Percentiles rank a stretch among this genome's conserved stretches.
Conservation (phyloP, 1,140 invertebrate species). For the Glomeris maerens region DNA sequence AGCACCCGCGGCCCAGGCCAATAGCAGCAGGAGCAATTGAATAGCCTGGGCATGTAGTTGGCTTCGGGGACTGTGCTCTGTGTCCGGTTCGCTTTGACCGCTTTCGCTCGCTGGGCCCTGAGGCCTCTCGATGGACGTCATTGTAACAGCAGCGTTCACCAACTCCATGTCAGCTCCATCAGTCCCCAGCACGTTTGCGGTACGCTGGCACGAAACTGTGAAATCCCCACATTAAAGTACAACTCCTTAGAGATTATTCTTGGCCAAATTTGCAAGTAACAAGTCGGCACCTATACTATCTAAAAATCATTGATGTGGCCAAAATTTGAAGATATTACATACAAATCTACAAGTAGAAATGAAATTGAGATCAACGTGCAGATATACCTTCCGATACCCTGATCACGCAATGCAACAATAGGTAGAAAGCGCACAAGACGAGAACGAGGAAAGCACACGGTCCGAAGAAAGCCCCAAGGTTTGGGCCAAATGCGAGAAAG, state of each 20-base stretch:
- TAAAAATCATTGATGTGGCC: no score
- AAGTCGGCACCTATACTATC: no score
- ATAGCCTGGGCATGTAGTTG: constrained; percentile 66
- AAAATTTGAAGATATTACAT: no score
- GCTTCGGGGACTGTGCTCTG: constrained; percentile 60
- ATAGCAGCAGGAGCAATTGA: constrained; percentile 52
- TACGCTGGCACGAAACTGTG: constrained; percentile 56
- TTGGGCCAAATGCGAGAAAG: constrained; percentile 60
- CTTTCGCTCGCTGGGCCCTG: constrained; percentile 43
- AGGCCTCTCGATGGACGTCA: constrained; percentile 35
- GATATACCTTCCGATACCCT: constrained; percentile 38
- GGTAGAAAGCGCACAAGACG: constrained; percentile 53
- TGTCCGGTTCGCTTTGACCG: constrained; percentile 56
- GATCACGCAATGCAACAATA: constrained; percentile 54
- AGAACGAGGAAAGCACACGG: constrained; percentile 56
- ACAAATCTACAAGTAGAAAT: background rate
- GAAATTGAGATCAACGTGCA: background rate
- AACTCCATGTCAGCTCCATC: constrained; percentile 54
- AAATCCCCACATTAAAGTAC: no score
- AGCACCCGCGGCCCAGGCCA: constrained; percentile 57
- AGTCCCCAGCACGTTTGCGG: constrained; percentile 62
- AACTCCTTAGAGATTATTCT: no score
- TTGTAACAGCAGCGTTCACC: no score
- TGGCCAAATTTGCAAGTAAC: no score
- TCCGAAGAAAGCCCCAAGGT: constrained; percentile 62